Conservation (phyloP, 2,888 invertebrate species). For the Cataglyphis altisquamis region DNA sequence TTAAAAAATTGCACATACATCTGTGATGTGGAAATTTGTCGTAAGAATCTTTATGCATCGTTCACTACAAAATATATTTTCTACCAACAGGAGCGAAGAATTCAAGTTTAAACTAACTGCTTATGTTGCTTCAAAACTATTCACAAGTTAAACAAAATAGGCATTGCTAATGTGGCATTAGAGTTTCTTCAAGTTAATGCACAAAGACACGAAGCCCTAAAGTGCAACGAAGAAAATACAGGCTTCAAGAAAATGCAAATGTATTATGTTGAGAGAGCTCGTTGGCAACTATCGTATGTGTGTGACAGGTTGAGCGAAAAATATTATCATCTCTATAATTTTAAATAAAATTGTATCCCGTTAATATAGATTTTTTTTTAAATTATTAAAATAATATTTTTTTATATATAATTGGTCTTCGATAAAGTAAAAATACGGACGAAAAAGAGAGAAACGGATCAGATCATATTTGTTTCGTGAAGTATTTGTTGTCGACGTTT, state of each 20-base stretch:
- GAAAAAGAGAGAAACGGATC: neutral
- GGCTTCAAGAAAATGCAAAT: conserved; percentile 1
- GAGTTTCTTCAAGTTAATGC: conserved; percentile 45
- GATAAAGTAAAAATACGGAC: neutral
- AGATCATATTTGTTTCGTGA: neutral
- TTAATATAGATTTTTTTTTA: neutral
- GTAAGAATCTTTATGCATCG: conserved; percentile 16
- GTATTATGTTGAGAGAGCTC: conserved; percentile 9
- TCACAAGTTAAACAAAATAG: conserved; percentile 44
- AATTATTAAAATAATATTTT: neutral
- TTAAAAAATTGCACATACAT: conserved; percentile 30
- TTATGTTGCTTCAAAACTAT: conserved; percentile 42
- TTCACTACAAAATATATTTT: neutral
- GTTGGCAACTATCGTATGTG: neutral
- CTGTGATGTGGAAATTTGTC: conserved; percentile 1
- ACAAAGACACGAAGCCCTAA: conserved; percentile 30
- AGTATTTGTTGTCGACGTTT: conserved; percentile 11
- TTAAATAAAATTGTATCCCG: neutral
- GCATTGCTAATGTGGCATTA: conserved; percentile 45
- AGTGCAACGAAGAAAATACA: conserved; percentile 33
- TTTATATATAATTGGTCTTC: neutral
- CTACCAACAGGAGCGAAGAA: conserved; percentile 21
- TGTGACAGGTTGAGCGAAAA: neutral
- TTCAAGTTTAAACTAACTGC: conserved; percentile 29
- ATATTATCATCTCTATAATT: neutral